phyloP scores from a whole-genome alignment of 2,888 invertebrate genomes.

The Philereme vetulata region DNA sequence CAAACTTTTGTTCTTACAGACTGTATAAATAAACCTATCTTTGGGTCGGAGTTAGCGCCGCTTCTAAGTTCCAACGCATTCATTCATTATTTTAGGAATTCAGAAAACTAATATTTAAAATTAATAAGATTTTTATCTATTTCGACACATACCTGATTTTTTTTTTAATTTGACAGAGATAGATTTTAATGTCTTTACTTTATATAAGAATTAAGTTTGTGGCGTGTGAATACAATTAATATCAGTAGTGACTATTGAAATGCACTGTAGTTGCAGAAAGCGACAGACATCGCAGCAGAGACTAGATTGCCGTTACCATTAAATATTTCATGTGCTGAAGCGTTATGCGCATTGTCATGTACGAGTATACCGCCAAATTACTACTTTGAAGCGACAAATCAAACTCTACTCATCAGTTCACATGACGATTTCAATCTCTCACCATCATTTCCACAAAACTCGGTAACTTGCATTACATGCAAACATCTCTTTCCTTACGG shows the following conservation, averaged over 20 bases:
- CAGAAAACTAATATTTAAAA: too few species aligned
- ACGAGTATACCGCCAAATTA: slow-evolving; percentile 62
- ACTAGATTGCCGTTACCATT: slow-evolving; percentile 50
- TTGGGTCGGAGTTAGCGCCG: too few species aligned
- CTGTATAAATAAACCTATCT: too few species aligned
- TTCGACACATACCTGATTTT: too few species aligned
- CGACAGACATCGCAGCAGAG: slow-evolving; percentile 62
- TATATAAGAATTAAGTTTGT: too few species aligned
- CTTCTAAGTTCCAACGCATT: too few species aligned
- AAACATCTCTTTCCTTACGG: slow-evolving; percentile 59
- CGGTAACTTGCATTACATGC: slow-evolving; percentile 66
- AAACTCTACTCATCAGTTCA: slow-evolving; percentile 58
- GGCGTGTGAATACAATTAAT: neutral
- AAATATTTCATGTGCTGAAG: slow-evolving; percentile 59
- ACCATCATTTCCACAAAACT: slow-evolving; percentile 54
- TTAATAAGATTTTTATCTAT: too few species aligned
- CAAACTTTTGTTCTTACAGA: too few species aligned
- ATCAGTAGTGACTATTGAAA: slow-evolving; percentile 6
- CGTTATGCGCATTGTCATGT: slow-evolving; percentile 59
- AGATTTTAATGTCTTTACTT: too few species aligned
- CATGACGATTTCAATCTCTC: slow-evolving; percentile 51
- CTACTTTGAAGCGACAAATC: slow-evolving; percentile 70
- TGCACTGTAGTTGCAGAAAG: slow-evolving; percentile 52
- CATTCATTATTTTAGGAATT: too few species aligned
- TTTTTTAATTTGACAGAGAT: too few species aligned